These are phyloP conservation scores for Aplocera efformata DNA, from an alignment of 2,888 invertebrate species.

Conservation along the genomic window DNA sequence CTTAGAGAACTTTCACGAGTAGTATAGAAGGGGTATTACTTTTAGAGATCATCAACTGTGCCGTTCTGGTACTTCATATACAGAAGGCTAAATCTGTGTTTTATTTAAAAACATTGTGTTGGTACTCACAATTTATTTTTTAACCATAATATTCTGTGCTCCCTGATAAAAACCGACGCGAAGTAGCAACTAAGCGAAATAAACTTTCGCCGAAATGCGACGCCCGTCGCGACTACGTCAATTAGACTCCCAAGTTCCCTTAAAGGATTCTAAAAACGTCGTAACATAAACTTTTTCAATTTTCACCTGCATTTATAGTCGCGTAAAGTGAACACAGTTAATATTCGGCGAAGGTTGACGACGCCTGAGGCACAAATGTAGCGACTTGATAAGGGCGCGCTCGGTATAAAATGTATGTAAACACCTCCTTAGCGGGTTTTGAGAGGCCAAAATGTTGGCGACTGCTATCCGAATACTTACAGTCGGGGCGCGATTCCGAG, in stretches of 20 bases:
- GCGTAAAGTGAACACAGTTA: slow-evolving; percentile 67
- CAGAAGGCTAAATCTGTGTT: too few relatives aligned
- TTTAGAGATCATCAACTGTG: too few relatives aligned
- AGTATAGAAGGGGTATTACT: too few relatives aligned
- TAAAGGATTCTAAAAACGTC: slow-evolving; percentile 63
- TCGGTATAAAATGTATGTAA: slow-evolving; percentile 71
- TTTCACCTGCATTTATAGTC: slow-evolving; percentile 73
- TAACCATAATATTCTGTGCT: neutral
- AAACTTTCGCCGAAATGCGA: slow-evolving; percentile 11
- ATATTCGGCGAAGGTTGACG: slow-evolving; percentile 70
- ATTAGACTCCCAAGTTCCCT: slow-evolving; percentile 60
- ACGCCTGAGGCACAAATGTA: slow-evolving; percentile 63
- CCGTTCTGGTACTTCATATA: too few relatives aligned
- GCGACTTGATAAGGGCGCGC: slow-evolving; percentile 64
- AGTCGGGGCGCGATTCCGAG: slow-evolving; percentile 15
- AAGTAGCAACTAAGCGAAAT: slow-evolving; percentile 2
- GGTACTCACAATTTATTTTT: neutral
- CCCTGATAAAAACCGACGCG: neutral
- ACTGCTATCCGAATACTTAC: slow-evolving; percentile 40
- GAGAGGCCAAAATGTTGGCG: slow-evolving; percentile 54
- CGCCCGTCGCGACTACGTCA: slow-evolving; percentile 29
- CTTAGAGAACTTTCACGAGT: neutral
- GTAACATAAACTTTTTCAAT: slow-evolving; percentile 78
- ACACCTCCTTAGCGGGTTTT: slow-evolving; percentile 60
- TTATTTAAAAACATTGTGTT: neutral